Percentiles rank a stretch among this genome's conserved stretches.
Evolutionary conservation across 2,797 vertebrate genomes (phyloP).

Genomic region (Anabacerthia variegaticeps): DNA sequence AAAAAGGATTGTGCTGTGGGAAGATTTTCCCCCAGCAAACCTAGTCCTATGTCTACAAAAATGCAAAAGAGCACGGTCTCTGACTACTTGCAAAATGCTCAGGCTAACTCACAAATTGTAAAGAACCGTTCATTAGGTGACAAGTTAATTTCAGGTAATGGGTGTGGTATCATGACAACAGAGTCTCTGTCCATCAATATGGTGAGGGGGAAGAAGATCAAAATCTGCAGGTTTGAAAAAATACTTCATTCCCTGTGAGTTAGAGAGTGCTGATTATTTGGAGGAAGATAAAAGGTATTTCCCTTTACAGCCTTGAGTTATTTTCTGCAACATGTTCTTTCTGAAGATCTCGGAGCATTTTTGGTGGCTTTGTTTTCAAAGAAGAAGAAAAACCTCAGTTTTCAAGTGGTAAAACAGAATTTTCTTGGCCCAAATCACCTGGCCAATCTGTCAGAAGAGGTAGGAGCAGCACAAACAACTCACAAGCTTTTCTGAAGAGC

Average conservation of each 20-base stretch:
- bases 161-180: not conserved
- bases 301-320: not conserved
- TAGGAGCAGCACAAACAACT: not conserved
- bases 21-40: not conserved
- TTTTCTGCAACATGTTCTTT: slow-evolving; percentile 5
- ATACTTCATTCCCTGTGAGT: not conserved
- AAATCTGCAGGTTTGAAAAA: not conserved
- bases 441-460: not conserved
- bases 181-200: not conserved
- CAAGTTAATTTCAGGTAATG: not conserved
- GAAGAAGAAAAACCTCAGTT: not conserved
- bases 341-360: not conserved
- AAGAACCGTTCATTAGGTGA: not conserved
- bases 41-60: not conserved
- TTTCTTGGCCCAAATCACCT: not conserved
- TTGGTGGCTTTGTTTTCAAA: not conserved
- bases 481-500: not conserved
- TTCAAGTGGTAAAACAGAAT: not conserved
- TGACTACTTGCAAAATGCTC: not conserved
- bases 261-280: not conserved
- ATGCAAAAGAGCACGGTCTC: not conserved
- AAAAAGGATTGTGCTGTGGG: not conserved
- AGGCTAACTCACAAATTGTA: not conserved
- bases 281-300: not conserved
- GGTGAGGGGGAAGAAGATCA: not conserved